These are phyloP conservation scores for Panagrolaimus sp. DNA, from an alignment of 1,140 invertebrate species.

Conservation along the genomic window DNA sequence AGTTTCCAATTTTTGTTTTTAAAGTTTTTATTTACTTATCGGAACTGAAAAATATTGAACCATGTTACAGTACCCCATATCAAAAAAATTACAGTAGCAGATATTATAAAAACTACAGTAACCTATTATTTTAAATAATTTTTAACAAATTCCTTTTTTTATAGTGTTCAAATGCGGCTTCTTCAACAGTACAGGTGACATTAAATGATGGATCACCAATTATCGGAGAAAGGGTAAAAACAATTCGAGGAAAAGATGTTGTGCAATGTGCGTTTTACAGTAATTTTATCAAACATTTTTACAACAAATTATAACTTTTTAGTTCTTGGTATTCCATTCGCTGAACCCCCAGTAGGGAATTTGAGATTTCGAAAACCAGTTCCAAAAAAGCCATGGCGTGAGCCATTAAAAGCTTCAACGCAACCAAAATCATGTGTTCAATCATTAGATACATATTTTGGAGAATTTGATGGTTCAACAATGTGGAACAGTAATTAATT, in stretches of 20 bases:
- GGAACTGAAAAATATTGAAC: too few species aligned
- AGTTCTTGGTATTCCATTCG: conserved; percentile 59
- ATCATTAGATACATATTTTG: conserved; percentile 53
- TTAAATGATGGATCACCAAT: conserved; percentile 56
- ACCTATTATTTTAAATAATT: too few species aligned
- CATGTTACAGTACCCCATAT: too few species aligned
- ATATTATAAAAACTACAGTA: too few species aligned
- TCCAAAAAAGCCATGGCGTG: conserved; percentile 57
- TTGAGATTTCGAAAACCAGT: conserved; percentile 56
- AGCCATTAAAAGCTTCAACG: conserved; percentile 67
- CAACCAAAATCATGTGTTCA: conserved; percentile 84
- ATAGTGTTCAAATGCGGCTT: background rate
- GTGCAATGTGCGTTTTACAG: too few species aligned
- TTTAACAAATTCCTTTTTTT: too few species aligned
- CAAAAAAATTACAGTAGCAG: too few species aligned
- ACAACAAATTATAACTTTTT: too few species aligned
- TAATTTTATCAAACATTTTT: too few species aligned
- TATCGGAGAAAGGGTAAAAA: conserved; percentile 43
- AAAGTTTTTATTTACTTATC: too few species aligned
- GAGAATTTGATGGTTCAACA: conserved; percentile 65
- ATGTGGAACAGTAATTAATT: conserved; percentile 79
- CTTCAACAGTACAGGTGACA: conserved; percentile 34
- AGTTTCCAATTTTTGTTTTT: too few species aligned
- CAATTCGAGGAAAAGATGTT: conserved; percentile 48
- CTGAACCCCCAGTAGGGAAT: conserved; percentile 57